Evolutionary conservation across 2,888 invertebrate genomes (phyloP).

Genomic region (Branchipolynoe longqiensis): DNA sequence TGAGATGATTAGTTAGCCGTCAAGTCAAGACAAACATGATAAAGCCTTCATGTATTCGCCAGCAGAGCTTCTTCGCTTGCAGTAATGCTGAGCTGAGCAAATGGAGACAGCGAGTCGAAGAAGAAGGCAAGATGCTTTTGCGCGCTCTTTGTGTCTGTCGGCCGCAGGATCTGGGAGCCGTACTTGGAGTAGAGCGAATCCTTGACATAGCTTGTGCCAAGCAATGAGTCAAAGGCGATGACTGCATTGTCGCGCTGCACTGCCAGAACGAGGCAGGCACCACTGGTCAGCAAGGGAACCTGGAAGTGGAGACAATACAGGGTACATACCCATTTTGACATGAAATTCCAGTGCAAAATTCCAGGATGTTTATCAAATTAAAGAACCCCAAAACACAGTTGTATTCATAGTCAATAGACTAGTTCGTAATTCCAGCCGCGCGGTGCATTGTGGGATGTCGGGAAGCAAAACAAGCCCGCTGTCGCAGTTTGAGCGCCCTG

Average conservation of each 20-base stretch:
- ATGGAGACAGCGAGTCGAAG: constrained; percentile 71
- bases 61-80: not conserved
- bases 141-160: constrained; percentile 70
- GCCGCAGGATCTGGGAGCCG: constrained; percentile 48
- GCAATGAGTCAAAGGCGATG: constrained; percentile 73
- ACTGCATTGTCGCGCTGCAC: constrained; percentile 79
- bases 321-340: too few species aligned
- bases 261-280: constrained; percentile 76
- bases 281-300: constrained; percentile 74
- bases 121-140: constrained; percentile 72
- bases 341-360: not conserved
- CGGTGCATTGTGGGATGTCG: too few species aligned
- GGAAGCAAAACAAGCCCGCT: too few species aligned
- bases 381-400: not conserved
- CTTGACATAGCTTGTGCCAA: constrained; percentile 65
- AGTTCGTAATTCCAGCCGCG: too few species aligned
- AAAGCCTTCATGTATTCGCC: too few species aligned
- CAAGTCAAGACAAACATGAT: too few species aligned
- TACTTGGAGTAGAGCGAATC: constrained; percentile 62
- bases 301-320: constrained; percentile 62
- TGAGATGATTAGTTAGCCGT: too few species aligned
- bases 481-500: too few species aligned
- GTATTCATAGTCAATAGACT: not conserved
- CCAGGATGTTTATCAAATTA: not conserved
- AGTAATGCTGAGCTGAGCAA: constrained; percentile 38